phyloP scores from a whole-genome alignment of 2,797 vertebrate genomes.

The Tapera naevia region DNA sequence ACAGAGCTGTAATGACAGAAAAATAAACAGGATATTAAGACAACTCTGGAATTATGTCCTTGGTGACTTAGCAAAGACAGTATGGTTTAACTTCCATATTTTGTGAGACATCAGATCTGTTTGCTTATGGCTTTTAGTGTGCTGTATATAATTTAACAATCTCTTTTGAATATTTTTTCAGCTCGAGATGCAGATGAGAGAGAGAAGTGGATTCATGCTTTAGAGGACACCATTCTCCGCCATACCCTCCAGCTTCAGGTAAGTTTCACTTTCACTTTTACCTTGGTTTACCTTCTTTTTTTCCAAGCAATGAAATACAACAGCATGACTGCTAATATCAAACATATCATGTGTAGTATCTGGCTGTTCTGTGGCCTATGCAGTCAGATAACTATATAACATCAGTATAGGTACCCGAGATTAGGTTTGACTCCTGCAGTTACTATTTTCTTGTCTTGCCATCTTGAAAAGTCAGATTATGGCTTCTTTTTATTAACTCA shows the following conservation, averaged over 20 bases:
- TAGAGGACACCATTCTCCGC: slow-evolving; percentile 98
- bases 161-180: slow-evolving; percentile 62
- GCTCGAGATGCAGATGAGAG: slow-evolving; percentile 98
- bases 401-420: neutral
- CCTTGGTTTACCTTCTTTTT: neutral
- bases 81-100: neutral
- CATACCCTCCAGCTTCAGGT: slow-evolving; percentile 95
- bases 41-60: neutral
- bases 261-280: slow-evolving; percentile 56
- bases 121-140: neutral
- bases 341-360: neutral
- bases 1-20: neutral
- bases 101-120: neutral
- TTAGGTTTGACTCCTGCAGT: neutral
- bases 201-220: slow-evolving; percentile 99
- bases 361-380: neutral
- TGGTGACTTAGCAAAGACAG: neutral
- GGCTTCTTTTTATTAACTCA: neutral
- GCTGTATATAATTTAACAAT: neutral
- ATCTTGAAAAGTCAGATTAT: neutral
- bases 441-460: neutral
- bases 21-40: neutral
- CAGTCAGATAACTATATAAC: neutral
- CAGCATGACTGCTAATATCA: neutral
- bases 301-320: neutral